These are phyloP conservation scores for Pseudomyrmex dendroicus DNA, from an alignment of 1,140 invertebrate genomes.

Conservation along the genomic window DNA sequence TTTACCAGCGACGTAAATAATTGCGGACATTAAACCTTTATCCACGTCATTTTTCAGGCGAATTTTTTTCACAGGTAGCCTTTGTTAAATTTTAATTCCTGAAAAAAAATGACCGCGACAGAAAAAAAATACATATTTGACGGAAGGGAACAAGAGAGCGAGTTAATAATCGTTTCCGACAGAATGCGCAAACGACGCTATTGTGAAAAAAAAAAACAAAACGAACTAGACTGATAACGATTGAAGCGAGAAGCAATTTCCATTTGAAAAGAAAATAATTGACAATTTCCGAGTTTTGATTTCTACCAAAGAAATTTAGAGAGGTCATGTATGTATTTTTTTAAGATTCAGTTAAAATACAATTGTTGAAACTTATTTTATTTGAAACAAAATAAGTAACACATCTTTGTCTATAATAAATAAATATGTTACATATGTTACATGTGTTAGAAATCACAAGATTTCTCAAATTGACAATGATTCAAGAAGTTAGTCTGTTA, in stretches of 20 bases:
- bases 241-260: conserved; percentile 46
- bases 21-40: conserved; percentile 52
- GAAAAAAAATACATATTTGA: conserved; percentile 43
- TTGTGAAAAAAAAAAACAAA: conserved; percentile 49
- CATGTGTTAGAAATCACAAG: not conserved
- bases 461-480: not conserved
- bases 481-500: not conserved
- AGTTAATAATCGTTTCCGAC: conserved; percentile 58
- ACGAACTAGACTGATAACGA: conserved; percentile 34
- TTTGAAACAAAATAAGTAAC: not conserved
- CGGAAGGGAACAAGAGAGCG: conserved; percentile 27
- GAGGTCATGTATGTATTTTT: too few species aligned
- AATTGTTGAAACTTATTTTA: too few species aligned
- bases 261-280: conserved; percentile 39
- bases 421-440: too few species aligned
- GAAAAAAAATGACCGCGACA: conserved; percentile 31
- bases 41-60: conserved; percentile 45
- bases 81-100: conserved; percentile 53
- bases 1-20: conserved; percentile 53
- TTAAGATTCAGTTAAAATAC: too few species aligned
- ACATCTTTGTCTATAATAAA: not conserved
- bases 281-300: conserved; percentile 46
- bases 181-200: conserved; percentile 38
- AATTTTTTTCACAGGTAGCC: conserved; percentile 15
- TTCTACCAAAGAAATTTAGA: not conserved